phyloP scores from a whole-genome alignment of 2,113 vertebrate genomes.

The Sinocyclocheilus anophthalmus region DNA sequence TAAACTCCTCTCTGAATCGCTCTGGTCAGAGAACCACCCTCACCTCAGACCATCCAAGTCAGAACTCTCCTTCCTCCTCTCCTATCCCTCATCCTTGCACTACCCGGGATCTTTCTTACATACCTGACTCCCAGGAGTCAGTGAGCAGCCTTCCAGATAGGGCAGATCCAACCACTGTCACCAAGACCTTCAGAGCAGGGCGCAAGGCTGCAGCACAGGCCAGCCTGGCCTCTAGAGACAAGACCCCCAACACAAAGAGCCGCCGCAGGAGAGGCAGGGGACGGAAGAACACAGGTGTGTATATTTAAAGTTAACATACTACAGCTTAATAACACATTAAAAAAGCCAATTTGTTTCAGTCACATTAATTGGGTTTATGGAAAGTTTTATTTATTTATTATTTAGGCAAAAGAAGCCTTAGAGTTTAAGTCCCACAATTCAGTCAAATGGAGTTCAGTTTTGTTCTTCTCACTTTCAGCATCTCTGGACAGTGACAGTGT shows the following conservation, averaged over 20 bases:
- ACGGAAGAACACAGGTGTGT: constrained; percentile 76
- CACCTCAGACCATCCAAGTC: constrained; percentile 32
- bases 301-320: neutral
- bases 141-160: constrained; percentile 89
- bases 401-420: neutral
- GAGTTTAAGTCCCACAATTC: neutral
- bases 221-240: constrained; percentile 91
- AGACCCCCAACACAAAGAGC: constrained; percentile 85
- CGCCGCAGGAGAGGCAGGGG: constrained; percentile 81
- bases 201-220: constrained; percentile 92
- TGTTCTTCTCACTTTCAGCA: constrained; percentile 55
- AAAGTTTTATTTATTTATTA: neutral
- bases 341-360: neutral
- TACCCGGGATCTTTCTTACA: constrained; percentile 73
- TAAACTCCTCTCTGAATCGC: constrained; percentile 64
- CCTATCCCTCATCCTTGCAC: constrained; percentile 49
- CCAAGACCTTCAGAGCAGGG: constrained; percentile 87
- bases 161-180: constrained; percentile 86
- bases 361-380: neutral
- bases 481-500: constrained; percentile 75
- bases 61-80: constrained; percentile 62
- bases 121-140: constrained; percentile 88
- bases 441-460: neutral
- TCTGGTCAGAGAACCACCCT: constrained; percentile 54
- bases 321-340: neutral